Evolutionary conservation across 2,888 invertebrate genomes (phyloP).

Genomic region (Harpagoxenus sublaevis): DNA sequence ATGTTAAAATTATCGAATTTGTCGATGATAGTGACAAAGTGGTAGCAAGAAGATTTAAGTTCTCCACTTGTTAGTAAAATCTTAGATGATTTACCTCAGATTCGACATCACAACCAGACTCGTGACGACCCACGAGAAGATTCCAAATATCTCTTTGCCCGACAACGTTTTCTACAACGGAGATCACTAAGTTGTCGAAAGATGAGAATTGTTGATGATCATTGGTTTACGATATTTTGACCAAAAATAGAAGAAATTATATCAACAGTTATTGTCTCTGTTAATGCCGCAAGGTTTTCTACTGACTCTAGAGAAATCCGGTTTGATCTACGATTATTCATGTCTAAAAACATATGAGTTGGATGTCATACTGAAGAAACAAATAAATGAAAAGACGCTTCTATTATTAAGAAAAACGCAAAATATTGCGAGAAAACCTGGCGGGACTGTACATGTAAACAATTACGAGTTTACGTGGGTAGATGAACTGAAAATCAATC

Average conservation of each 20-base stretch:
- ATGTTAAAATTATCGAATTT: conserved; percentile 83
- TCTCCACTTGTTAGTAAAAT: conserved; percentile 88
- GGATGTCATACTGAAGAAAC: conserved; percentile 76
- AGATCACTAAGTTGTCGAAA: conserved; percentile 86
- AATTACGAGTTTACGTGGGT: conserved; percentile 84
- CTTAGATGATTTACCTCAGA: conserved; percentile 90
- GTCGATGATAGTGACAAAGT: conserved; percentile 76
- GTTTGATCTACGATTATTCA: conserved; percentile 30
- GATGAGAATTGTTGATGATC: conserved; percentile 87
- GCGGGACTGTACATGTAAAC: conserved; percentile 69
- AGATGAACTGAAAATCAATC: conserved; percentile 78
- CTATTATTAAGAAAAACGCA: conserved; percentile 73
- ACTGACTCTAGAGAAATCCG: conserved; percentile 71
- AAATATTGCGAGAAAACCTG: conserved; percentile 76
- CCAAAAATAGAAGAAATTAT: conserved; percentile 70
- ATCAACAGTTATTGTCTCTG: conserved; percentile 46
- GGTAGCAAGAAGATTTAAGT: conserved; percentile 77
- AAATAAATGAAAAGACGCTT: conserved; percentile 61
- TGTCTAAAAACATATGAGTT: conserved; percentile 56
- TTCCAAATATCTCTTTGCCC: conserved; percentile 87
- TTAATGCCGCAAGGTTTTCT: conserved; percentile 78
- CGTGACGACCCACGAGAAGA: conserved; percentile 80
- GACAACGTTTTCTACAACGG: conserved; percentile 85
- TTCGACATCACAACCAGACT: conserved; percentile 90
- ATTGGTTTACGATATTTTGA: conserved; percentile 87